A percentile compares a stretch with the other conserved stretches of the same genome.
phyloP scores from a whole-genome alignment of 2,113 vertebrate species.

The Atlantisia rogersi region DNA sequence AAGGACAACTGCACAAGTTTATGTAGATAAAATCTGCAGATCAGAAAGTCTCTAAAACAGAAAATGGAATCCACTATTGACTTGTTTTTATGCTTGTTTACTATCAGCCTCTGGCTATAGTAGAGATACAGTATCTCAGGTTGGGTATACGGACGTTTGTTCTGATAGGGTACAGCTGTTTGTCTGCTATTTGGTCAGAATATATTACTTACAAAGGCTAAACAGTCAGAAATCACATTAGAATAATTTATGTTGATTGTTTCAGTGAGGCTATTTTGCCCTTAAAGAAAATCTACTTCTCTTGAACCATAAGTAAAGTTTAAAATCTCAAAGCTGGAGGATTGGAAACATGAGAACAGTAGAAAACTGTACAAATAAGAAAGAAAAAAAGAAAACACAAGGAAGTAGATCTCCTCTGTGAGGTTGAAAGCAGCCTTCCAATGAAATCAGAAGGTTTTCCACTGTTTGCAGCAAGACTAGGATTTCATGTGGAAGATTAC shows the following conservation, averaged over 20 bases:
- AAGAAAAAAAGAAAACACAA: fast-evolving
- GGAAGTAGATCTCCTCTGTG: neutral
- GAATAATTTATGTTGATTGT: neutral
- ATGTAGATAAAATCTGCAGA: neutral
- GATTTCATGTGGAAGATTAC: neutral
- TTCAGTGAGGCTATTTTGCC: neutral
- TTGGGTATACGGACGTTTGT: neutral
- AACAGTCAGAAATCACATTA: neutral
- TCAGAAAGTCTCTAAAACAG: neutral
- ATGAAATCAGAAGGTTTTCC: neutral
- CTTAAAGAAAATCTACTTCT: neutral
- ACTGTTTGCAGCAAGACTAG: neutral
- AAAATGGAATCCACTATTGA: neutral
- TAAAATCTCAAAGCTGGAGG: neutral
- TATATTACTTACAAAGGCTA: neutral
- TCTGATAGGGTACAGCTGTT: neutral
- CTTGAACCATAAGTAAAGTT: neutral
- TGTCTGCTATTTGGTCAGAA: neutral
- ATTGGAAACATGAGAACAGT: neutral
- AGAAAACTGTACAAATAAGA: neutral
- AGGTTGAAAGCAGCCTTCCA: neutral
- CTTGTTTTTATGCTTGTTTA: neutral
- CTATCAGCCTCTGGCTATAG: neutral
- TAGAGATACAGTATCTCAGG: neutral
- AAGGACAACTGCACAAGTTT: neutral